Evolutionary conservation across 1,140 invertebrate genomes (phyloP), one percentile per base, ranked within the genome.

Genomic region (Schlechtendalia chinensis): DNA sequence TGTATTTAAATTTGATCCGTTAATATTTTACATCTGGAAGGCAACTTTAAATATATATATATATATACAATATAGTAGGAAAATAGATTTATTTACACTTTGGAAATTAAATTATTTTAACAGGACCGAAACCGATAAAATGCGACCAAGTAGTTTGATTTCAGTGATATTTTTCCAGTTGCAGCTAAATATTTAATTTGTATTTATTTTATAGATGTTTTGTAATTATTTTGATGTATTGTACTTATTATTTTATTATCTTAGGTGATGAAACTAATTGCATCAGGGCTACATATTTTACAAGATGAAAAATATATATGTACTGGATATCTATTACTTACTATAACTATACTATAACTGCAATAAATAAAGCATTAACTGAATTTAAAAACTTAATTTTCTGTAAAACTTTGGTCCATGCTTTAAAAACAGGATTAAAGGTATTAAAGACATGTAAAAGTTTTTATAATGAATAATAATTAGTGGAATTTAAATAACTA

Each of bases 251-350:
- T 63, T 63, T 63, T 32, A 63, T 63, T 63, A 32, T 63, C 27
- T 63, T 63, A 63, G 59, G 59, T n/a, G 59, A 32, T 63, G 59
- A 63, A 32, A 63, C 17, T 29, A 63, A 32, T 63, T 63, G 59
- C 59, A 32, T 32, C 29, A 32, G 59, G 27, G 17, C 59, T 63
- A 32, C 16, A 63, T 32, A 17, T 63, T 63, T 63, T 63, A 32
- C 59, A 63, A n/a, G 59, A 29, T 63, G 59, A 63, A 63, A 11
- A 63, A 1, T 17, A 65, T 65, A 29, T 65, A 2, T 65, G 61
- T 65, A 65, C 39, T 65, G 61, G 61, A 3, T 65, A 65, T 65
- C 61, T 65, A 19, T 65, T 65, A 65, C 61, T 17, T n/a, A n/a
- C n/a, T n/a, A n/a, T n/a, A n/a, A n/a, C n/a, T n/a, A n/a, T 32